phyloP scores from a whole-genome alignment of 2,113 vertebrate genomes.

The Leptocoma aspasia region DNA sequence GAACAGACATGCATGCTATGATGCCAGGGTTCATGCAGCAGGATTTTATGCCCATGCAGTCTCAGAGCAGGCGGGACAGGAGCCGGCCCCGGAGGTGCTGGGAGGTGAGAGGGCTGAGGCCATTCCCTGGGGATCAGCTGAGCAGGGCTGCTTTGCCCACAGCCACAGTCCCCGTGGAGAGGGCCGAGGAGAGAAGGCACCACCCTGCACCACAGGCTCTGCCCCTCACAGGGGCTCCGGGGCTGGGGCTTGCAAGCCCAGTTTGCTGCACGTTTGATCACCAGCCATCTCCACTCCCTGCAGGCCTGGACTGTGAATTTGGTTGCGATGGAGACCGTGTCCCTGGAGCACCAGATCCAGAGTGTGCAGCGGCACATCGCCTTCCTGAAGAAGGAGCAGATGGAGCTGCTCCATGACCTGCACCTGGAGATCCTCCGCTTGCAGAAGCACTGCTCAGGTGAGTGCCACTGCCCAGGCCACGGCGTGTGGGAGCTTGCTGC shows the following conservation, averaged over 20 bases:
- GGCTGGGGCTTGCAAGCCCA: rapidly evolving
- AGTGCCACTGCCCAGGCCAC: not conserved
- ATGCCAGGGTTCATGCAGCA: not conserved
- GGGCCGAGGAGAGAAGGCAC: not conserved
- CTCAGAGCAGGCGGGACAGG: not conserved
- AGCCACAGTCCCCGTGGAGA: rapidly evolving
- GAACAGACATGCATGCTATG: not conserved
- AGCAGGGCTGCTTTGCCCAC: not conserved
- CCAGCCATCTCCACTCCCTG: not conserved
- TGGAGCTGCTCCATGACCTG: slow-evolving; percentile 88
- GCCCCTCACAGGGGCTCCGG: rapidly evolving
- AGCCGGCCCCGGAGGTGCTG: rapidly evolving
- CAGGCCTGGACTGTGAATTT: slow-evolving; percentile 48
- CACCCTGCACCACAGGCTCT: not conserved
- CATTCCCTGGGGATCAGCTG: not conserved
- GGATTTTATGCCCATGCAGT: not conserved
- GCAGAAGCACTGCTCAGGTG: slow-evolving; percentile 95
- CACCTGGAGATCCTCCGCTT: slow-evolving; percentile 94
- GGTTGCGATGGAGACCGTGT: slow-evolving; percentile 83
- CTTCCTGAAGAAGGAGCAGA: slow-evolving; percentile 93
- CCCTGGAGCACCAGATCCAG: slow-evolving; percentile 88
- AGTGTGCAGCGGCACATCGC: slow-evolving; percentile 88
- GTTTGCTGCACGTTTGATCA: rapidly evolving
- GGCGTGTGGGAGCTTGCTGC: rapidly evolving
- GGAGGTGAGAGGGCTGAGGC: not conserved